Evolutionary conservation across 2,888 invertebrate genomes (phyloP).

Genomic region (Miltochrista miniata): DNA sequence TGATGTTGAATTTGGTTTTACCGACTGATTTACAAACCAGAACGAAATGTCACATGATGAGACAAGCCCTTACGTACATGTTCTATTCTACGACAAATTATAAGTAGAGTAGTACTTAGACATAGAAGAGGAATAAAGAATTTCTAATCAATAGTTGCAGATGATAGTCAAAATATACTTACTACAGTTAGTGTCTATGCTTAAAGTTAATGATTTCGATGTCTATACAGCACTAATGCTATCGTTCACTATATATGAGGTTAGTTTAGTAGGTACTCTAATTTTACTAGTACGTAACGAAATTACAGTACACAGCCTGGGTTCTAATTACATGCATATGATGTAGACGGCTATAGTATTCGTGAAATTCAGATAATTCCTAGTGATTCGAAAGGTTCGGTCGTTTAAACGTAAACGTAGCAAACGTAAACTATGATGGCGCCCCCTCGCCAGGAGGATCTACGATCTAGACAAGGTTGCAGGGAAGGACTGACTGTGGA

Average conservation of each 20-base stretch:
- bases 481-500: too few relatives aligned
- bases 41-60: too few relatives aligned
- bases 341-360: not conserved
- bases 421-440: too few relatives aligned
- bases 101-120: slow-evolving; percentile 41
- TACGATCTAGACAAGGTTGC: too few relatives aligned
- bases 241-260: not conserved
- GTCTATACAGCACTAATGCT: slow-evolving; percentile 56
- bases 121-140: slow-evolving; percentile 48
- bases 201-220: slow-evolving; percentile 49
- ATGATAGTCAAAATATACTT: slow-evolving; percentile 43
- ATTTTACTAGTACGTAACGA: not conserved
- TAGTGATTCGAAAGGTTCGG: too few relatives aligned
- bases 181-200: slow-evolving; percentile 38
- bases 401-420: too few relatives aligned
- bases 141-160: slow-evolving; percentile 45
- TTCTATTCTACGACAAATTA: slow-evolving; percentile 81
- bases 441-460: too few relatives aligned
- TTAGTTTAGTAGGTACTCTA: not conserved
- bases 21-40: too few relatives aligned
- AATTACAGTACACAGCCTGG: not conserved
- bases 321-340: not conserved
- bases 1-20: too few relatives aligned
- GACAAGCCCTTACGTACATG: slow-evolving; percentile 58
- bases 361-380: too few relatives aligned